These are phyloP conservation scores for Coturnix japonica DNA, from an alignment of 2,113 vertebrate genomes.

Conservation along the genomic window DNA sequence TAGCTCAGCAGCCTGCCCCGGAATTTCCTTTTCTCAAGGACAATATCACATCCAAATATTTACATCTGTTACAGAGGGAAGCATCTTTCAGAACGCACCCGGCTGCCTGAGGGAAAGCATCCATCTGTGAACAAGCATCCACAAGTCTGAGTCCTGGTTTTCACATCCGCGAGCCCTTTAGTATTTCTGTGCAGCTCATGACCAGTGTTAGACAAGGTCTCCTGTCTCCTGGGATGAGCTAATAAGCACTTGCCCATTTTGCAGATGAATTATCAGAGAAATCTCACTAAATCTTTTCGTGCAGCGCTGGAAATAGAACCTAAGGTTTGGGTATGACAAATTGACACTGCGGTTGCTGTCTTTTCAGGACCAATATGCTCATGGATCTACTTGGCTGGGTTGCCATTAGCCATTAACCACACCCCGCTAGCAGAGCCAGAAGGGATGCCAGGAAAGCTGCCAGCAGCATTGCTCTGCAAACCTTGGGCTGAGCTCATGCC, in stretches of 20 bases:
- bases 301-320: slow-evolving; percentile 32
- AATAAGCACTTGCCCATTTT: slow-evolving; percentile 21
- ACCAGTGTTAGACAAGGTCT: not conserved
- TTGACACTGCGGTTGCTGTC: not conserved
- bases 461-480: not conserved
- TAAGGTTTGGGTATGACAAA: slow-evolving; percentile 24
- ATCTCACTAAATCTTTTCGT: slow-evolving; percentile 27
- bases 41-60: slow-evolving; percentile 18
- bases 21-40: not conserved
- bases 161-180: not conserved
- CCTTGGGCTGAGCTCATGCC: not conserved
- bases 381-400: not conserved
- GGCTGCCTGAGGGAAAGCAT: not conserved
- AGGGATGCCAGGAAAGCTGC: slow-evolving; percentile 19
- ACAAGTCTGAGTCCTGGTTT: not conserved
- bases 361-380: not conserved
- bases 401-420: slow-evolving; percentile 46
- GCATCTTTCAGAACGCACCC: not conserved
- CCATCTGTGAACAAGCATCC: not conserved
- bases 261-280: not conserved
- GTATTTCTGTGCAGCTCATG: not conserved
- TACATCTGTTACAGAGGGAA: not conserved
- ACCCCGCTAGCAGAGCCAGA: slow-evolving; percentile 3
- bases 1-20: not conserved
- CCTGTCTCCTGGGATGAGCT: not conserved